These are phyloP conservation scores for Scartelaos histophorus DNA, from an alignment of 2,113 vertebrate genomes.

Conservation along the genomic window DNA sequence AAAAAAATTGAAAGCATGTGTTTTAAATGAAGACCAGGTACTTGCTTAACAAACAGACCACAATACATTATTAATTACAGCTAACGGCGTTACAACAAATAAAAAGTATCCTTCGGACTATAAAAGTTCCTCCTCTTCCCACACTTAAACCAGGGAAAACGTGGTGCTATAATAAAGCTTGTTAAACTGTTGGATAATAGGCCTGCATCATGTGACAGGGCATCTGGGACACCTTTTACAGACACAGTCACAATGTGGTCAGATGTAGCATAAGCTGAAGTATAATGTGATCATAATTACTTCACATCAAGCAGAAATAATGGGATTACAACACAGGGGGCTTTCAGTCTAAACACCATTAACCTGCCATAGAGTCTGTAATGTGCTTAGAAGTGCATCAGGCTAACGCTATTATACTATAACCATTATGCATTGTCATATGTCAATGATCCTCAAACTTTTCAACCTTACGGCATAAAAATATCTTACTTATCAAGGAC, in stretches of 20 bases:
- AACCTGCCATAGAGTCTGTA: slow-evolving; percentile 11
- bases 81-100: slow-evolving; percentile 23
- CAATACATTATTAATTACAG: slow-evolving; percentile 36
- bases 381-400: background rate
- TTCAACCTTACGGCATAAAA: background rate
- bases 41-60: slow-evolving; percentile 10
- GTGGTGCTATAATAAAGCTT: slow-evolving; percentile 18
- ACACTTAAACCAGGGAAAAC: slow-evolving; percentile 1
- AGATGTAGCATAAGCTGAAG: too few species aligned
- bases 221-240: slow-evolving; percentile 21
- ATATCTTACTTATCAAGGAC: background rate
- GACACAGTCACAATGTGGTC: background rate
- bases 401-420: background rate
- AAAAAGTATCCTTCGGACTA: slow-evolving; percentile 7
- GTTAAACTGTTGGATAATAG: slow-evolving; percentile 24
- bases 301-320: slow-evolving; percentile 34
- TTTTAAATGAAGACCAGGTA: background rate
- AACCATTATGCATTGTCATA: background rate
- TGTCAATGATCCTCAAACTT: background rate
- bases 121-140: slow-evolving; percentile 1
- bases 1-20: background rate
- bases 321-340: slow-evolving; percentile 28
- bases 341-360: slow-evolving; percentile 24
- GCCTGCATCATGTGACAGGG: slow-evolving; percentile 28
- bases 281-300: slow-evolving; percentile 2